phyloP scores from a whole-genome alignment of 2,113 vertebrate species.

The Dasypus novemcinctus region DNA sequence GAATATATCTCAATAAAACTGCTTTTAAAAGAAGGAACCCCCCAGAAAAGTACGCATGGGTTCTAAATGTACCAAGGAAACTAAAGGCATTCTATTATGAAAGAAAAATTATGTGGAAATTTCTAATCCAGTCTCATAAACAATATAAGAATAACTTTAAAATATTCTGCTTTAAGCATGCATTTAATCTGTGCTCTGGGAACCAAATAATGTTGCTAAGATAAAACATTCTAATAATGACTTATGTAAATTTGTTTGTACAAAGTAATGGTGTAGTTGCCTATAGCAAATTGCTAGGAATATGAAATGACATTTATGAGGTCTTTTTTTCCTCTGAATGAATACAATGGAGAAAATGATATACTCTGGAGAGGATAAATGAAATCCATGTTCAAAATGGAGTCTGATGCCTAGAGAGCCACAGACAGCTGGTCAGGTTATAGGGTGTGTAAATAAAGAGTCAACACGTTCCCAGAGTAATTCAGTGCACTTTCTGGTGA shows the following conservation, averaged over 20 bases:
- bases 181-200: constrained; percentile 85
- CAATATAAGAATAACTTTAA: constrained; percentile 81
- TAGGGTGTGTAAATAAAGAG: not conserved
- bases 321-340: constrained; percentile 28
- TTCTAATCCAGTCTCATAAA: constrained; percentile 78
- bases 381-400: constrained; percentile 73
- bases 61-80: constrained; percentile 73
- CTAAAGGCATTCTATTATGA: constrained; percentile 75
- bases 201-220: constrained; percentile 82
- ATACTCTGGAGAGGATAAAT: constrained; percentile 54
- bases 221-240: constrained; percentile 84
- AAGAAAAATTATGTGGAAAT: constrained; percentile 78
- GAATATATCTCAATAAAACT: too few species aligned
- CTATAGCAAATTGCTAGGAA: constrained; percentile 82
- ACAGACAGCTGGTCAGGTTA: constrained; percentile 70
- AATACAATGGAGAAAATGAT: constrained; percentile 73
- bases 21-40: not conserved
- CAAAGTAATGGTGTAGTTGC: constrained; percentile 80
- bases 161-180: constrained; percentile 82
- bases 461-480: not conserved
- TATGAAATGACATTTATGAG: constrained; percentile 79
- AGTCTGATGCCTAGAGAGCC: constrained; percentile 49
- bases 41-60: constrained; percentile 57
- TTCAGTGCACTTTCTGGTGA: not conserved
- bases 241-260: constrained; percentile 86